phyloP scores from a whole-genome alignment of 2,888 invertebrate genomes.

The Drosophila fulvimacula region DNA sequence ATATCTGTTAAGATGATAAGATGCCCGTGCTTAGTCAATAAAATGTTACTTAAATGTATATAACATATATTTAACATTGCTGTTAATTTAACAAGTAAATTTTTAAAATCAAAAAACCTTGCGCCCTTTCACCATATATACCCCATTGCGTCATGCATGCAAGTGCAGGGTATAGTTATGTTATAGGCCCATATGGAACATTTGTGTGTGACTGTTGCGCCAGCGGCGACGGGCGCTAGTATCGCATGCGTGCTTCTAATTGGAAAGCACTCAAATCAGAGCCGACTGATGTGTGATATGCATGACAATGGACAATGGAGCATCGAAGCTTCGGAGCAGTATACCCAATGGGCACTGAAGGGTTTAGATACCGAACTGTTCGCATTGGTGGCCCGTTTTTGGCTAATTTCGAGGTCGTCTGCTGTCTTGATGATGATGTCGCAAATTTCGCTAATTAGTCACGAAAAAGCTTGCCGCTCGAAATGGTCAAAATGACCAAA shows the following conservation, averaged over 20 bases:
- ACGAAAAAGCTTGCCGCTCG: conserved; percentile 62
- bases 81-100: no score
- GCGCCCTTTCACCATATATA: not conserved
- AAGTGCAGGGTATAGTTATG: conserved; percentile 11
- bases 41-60: no score
- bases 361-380: conserved; percentile 14
- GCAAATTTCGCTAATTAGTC: conserved; percentile 73
- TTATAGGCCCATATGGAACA: conserved; percentile 33
- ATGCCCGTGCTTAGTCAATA: no score
- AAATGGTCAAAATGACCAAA: conserved; percentile 67
- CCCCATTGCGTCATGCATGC: not conserved
- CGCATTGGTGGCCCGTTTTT: not conserved
- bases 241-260: conserved; percentile 68
- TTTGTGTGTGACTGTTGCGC: conserved; percentile 27
- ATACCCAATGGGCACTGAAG: conserved; percentile 21
- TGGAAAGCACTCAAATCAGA: conserved; percentile 74
- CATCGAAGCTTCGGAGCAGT: conserved; percentile 31
- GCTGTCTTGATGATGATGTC: conserved; percentile 47
- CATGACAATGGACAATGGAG: conserved; percentile 52
- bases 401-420: conserved; percentile 12
- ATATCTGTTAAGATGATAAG: no score
- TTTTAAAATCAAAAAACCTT: no score
- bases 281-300: conserved; percentile 45
- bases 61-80: not conserved
- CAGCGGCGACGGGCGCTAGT: conserved; percentile 15